Base-by-base conservation (phyloP, 1,140 invertebrate species). In the Ditylenchus dipsaci region DNA sequence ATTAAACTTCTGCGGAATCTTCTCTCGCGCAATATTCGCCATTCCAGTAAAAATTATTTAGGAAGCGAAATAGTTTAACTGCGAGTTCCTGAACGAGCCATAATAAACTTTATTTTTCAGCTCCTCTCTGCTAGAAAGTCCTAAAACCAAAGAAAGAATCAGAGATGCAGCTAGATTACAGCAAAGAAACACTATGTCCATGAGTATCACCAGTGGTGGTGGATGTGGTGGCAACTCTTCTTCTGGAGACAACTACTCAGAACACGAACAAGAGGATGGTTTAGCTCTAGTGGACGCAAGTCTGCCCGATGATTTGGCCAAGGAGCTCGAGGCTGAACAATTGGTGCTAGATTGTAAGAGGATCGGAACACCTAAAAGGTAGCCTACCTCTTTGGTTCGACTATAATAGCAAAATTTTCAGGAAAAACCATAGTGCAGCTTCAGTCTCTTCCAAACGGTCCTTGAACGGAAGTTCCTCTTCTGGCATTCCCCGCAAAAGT, bases 151-250 rank as follows among this genome's bases (percentile, higher is more conserved):
- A n/a, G 59, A 61, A 17, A 61, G n/a, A 45, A 45, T 61, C n/a
- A 19, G 59, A 61, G 59, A 61, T 45, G 59, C 29, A 61, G n/a
- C 59, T 33, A 19, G 42, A n/a, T 29, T 61, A 19, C 59, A 61
- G 17, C 59, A 61, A 27, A 57, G 53, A 11, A 19, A 38, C n/a
- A 23, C 59, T 5, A 15, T 45, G 3, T 61, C 59, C 19, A 38
- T 45, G 59, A 61, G 59, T 15, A 23, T 5, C 29, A 57, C n/a
- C n/a, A n/a, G n/a, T n/a, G n/a, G n/a, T n/a, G n/a, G 33, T 38
- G 33, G 33, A 38, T 5, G 3, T n/a, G n/a, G n/a, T 38, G 33
- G 33, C 33, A 53, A 26, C 49, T 53, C 49, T 3, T 53, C 49
- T 53, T 53, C 49, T 19, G 15, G 23, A 1, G 49, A 53, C 23